A percentile compares a stretch with the other conserved stretches of the same genome.
These are phyloP conservation scores for Epiblema foenella DNA, from an alignment of 2,888 invertebrate species.

Conservation along the genomic window DNA sequence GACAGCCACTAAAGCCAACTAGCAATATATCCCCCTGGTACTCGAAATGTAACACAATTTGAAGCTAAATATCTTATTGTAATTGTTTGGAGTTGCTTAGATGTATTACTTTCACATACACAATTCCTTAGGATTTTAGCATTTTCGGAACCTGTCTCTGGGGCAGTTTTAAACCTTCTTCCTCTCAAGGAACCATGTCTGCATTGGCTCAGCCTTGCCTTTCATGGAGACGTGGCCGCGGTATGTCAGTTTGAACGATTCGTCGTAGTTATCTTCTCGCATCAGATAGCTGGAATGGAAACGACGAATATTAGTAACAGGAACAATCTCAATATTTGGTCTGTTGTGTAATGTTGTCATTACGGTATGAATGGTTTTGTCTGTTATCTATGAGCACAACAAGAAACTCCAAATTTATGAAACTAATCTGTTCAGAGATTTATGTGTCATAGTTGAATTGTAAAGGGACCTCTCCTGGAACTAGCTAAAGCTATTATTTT, in stretches of 20 bases:
- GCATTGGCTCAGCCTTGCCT: conserved; percentile 97
- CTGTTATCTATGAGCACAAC: no score
- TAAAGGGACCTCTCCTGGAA: no score
- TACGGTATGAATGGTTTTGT: no score
- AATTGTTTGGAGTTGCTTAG: not conserved
- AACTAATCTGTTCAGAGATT: no score
- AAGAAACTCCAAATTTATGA: no score
- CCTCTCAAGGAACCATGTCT: conserved; percentile 93
- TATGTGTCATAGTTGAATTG: no score
- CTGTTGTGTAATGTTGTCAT: no score
- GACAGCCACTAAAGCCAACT: no score
- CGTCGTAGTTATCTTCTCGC: conserved; percentile 92
- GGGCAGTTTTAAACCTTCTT: conserved; percentile 60
- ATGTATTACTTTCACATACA: not conserved
- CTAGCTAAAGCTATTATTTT: no score
- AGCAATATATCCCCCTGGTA: no score
- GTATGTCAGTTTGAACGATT: conserved; percentile 92
- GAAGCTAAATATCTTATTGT: not conserved
- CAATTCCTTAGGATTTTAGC: not conserved
- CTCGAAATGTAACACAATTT: no score
- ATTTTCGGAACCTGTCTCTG: not conserved
- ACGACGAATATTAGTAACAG: conserved; percentile 42
- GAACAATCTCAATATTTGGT: not conserved
- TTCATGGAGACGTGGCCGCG: conserved; percentile 96
- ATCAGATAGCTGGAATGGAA: conserved; percentile 89